phyloP scores from a whole-genome alignment of 2,113 vertebrate species.

The Gobio gobio region DNA sequence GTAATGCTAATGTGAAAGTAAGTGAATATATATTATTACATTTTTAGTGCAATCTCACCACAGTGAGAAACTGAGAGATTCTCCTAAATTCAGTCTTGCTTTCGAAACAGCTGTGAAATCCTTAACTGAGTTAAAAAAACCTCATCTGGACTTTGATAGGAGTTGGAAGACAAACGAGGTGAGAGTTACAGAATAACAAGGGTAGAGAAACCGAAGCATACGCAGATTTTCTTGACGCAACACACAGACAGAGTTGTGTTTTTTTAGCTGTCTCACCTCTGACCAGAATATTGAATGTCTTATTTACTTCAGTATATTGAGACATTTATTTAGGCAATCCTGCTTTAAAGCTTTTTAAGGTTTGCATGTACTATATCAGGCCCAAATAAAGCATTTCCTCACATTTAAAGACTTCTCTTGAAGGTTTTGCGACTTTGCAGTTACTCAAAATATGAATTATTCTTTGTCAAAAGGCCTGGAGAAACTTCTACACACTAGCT shows the following conservation, averaged over 20 bases:
- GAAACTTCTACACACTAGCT: not conserved
- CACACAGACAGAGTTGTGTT: not conserved
- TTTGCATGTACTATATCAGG: not conserved
- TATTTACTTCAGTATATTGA: not conserved
- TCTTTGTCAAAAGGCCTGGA: not conserved
- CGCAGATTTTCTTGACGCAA: not conserved
- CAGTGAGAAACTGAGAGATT: not conserved
- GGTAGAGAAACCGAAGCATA: constrained; percentile 44
- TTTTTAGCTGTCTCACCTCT: constrained; percentile 43
- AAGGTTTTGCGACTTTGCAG: not conserved
- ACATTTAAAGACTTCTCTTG: not conserved
- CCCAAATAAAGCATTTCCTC: not conserved
- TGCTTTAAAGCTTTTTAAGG: not conserved
- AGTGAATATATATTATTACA: not conserved
- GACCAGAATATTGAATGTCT: constrained; percentile 14
- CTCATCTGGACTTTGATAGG: constrained; percentile 73
- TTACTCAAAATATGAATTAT: not conserved
- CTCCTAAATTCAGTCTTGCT: constrained; percentile 44
- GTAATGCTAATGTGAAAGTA: not conserved
- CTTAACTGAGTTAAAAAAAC: constrained; percentile 41
- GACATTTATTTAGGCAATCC: not conserved
- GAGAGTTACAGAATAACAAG: constrained; percentile 65
- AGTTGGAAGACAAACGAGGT: constrained; percentile 62
- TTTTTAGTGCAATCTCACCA: not conserved
- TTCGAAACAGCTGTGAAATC: constrained; percentile 68